Conservation (phyloP, 2,888 invertebrate species). For the Drosophila acutilabella region DNA sequence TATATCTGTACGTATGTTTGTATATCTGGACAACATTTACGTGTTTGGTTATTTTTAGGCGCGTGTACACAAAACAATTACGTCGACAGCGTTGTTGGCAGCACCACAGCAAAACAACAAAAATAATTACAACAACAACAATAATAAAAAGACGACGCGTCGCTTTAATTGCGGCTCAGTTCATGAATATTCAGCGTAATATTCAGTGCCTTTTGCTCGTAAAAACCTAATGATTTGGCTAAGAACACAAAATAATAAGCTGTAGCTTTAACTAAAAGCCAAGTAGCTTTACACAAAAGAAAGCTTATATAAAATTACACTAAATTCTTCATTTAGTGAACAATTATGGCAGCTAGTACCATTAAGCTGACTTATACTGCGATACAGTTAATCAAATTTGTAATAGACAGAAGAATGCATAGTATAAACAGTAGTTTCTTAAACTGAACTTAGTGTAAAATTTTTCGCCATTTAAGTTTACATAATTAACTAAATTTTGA, state of each 20-base stretch:
- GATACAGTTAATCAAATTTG: no score
- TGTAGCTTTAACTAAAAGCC: slow-evolving; percentile 17
- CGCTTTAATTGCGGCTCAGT: slow-evolving; percentile 51
- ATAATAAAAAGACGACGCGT: slow-evolving; percentile 21
- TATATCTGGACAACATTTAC: slow-evolving; percentile 65
- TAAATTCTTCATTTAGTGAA: no score
- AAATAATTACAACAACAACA: slow-evolving; percentile 1
- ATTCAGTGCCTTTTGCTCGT: slow-evolving; percentile 25
- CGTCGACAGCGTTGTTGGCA: slow-evolving; percentile 31
- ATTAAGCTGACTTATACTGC: no score
- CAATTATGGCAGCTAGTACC: no score
- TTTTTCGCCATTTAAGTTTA: no score
- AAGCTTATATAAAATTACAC: neutral
- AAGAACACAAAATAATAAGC: slow-evolving; percentile 39
- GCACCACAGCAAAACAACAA: slow-evolving; percentile 6
- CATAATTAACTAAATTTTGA: no score
- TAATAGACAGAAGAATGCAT: no score
- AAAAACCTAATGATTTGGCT: slow-evolving; percentile 28
- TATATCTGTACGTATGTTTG: slow-evolving; percentile 18
- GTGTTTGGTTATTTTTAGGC: slow-evolving; percentile 70
- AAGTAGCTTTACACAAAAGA: slow-evolving; percentile 14
- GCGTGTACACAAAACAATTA: slow-evolving; percentile 68
- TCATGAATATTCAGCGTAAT: slow-evolving; percentile 51
- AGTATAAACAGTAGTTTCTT: no score
- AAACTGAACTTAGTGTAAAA: no score